phyloP scores from a whole-genome alignment of 2,113 vertebrate species.

The Phylloscopus trochiloides region DNA sequence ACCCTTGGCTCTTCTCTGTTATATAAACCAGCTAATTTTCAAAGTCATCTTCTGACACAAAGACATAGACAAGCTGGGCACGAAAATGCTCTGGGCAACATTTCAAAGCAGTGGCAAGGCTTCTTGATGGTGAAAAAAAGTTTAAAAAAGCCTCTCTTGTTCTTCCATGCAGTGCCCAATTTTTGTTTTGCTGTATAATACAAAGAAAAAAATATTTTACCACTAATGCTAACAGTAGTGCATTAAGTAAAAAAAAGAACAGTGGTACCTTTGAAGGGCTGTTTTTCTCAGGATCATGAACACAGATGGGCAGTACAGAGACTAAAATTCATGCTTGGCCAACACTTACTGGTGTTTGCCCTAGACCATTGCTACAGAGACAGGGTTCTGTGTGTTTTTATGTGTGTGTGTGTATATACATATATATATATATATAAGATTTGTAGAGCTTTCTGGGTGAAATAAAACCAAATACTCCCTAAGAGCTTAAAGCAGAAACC shows the following conservation, averaged over 20 bases:
- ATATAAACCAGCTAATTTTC: background rate
- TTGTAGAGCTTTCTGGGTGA: background rate
- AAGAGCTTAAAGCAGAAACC: background rate
- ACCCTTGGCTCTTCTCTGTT: background rate
- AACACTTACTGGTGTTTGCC: background rate
- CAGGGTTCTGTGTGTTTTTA: background rate
- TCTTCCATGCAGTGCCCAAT: background rate
- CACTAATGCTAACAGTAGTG: background rate
- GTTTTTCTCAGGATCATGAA: background rate
- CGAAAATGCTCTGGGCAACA: background rate
- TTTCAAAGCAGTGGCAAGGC: background rate
- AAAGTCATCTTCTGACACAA: background rate
- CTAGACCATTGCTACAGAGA: background rate
- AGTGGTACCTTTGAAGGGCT: background rate
- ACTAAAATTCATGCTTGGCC: background rate
- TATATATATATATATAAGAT: background rate
- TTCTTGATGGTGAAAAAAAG: background rate
- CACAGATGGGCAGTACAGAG: accelerated
- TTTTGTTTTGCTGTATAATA: background rate
- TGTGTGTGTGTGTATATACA: too few relatives aligned
- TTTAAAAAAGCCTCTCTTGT: background rate
- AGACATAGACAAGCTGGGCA: background rate
- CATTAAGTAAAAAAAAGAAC: background rate
- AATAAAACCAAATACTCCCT: background rate
- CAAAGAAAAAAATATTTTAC: background rate